Evolutionary conservation across 2,797 vertebrate species (phyloP).

Genomic region (Paedocypris micromegethes): DNA sequence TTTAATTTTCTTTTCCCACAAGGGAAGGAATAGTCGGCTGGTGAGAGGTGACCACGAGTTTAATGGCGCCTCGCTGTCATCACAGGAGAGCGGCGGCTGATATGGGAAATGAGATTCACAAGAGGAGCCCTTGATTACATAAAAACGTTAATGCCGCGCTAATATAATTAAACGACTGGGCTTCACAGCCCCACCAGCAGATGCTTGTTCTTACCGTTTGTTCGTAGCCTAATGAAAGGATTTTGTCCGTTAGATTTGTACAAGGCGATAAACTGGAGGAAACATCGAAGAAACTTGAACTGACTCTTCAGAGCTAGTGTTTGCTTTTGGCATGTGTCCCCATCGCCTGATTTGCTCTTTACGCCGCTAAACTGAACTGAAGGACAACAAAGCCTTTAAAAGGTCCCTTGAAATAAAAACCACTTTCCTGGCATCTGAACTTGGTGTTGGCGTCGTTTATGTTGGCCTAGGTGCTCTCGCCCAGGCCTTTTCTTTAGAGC

Average conservation of each 20-base stretch:
- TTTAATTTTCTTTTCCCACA: conserved; percentile 25
- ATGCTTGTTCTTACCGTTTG: conserved; percentile 22
- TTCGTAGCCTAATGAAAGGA: conserved; percentile 20
- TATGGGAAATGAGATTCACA: conserved; percentile 37
- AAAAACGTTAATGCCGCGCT: conserved; percentile 30
- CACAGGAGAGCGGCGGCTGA: conserved; percentile 1
- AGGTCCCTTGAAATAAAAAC: conserved; percentile 31
- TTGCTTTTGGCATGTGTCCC: conserved; percentile 14
- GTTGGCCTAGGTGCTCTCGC: conserved; percentile 11
- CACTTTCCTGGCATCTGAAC: conserved; percentile 1
- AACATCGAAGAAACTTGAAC: conserved; percentile 8
- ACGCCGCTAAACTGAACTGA: conserved; percentile 15
- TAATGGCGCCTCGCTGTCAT: conserved; percentile 9
- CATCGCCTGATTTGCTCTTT: conserved; percentile 7
- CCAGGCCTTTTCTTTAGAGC: conserved; percentile 24
- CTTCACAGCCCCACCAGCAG: conserved; percentile 26
- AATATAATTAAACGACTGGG: conserved; percentile 36
- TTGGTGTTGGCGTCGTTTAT: not conserved
- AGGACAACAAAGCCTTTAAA: conserved; percentile 33
- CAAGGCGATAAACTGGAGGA: not conserved
- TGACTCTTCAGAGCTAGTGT: not conserved
- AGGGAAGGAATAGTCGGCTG: conserved; percentile 14
- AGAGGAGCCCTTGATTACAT: conserved; percentile 26
- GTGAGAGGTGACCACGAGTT: conserved; percentile 34
- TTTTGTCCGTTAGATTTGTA: not conserved